Conservation (phyloP, 2,113 vertebrate genomes). For the Menura novaehollandiae region DNA sequence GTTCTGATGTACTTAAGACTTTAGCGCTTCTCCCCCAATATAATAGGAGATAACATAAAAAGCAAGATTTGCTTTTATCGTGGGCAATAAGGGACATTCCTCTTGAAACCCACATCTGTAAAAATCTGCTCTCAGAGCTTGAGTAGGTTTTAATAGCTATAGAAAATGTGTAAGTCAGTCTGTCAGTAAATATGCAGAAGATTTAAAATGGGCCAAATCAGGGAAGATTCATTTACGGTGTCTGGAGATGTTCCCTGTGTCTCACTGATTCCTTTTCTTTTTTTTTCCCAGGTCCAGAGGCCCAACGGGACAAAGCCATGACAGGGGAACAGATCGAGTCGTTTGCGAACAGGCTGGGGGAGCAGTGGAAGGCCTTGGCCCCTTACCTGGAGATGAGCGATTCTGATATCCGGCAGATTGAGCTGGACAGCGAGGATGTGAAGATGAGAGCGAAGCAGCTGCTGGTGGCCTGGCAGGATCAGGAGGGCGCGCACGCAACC, state of each 20-base stretch:
- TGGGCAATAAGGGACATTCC: background rate
- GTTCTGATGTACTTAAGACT: background rate
- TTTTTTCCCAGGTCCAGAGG: slow-evolving; percentile 82
- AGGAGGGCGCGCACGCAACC: slow-evolving; percentile 86
- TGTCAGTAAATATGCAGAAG: background rate
- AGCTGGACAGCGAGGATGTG: slow-evolving; percentile 88
- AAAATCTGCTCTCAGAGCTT: background rate
- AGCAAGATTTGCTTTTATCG: background rate
- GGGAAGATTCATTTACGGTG: background rate
- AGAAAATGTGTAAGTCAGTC: background rate
- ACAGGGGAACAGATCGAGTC: slow-evolving; percentile 89
- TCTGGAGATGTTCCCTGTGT: fast-evolving
- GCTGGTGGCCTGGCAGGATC: slow-evolving; percentile 95
- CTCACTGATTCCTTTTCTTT: background rate
- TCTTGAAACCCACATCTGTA: background rate
- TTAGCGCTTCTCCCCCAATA: background rate
- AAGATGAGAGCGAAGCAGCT: slow-evolving; percentile 94
- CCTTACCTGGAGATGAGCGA: slow-evolving; percentile 92
- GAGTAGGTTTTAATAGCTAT: background rate
- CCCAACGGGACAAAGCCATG: slow-evolving; percentile 84
- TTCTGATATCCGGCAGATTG: slow-evolving; percentile 87
- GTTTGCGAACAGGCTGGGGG: slow-evolving; percentile 84
- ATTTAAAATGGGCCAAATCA: background rate
- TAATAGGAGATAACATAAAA: background rate
- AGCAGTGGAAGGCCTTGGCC: slow-evolving; percentile 87